Evolutionary conservation across 2,113 vertebrate species (phyloP).

Genomic region (Abramis brama): DNA sequence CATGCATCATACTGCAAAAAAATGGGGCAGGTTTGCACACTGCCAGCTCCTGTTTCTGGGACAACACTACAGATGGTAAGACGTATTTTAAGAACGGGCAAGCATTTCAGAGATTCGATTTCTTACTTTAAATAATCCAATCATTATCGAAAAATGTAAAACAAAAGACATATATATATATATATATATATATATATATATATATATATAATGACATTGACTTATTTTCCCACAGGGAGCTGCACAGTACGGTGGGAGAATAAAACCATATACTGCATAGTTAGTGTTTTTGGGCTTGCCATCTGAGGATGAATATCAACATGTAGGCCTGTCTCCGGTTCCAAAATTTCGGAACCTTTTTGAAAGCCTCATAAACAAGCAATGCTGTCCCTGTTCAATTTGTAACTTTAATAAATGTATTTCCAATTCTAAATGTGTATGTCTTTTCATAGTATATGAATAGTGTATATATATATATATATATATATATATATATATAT

Average conservation of each 20-base stretch:
- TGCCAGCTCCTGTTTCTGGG: conserved; percentile 95
- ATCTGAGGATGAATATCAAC: conserved; percentile 70
- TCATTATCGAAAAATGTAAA: not conserved
- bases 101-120: not conserved
- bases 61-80: conserved; percentile 91
- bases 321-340: not conserved
- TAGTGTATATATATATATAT: too few species aligned
- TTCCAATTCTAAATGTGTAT: not conserved
- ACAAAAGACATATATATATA: too few species aligned
- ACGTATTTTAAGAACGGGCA: not conserved
- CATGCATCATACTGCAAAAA: conserved; percentile 95
- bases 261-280: conserved; percentile 92
- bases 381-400: not conserved
- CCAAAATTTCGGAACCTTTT: not conserved
- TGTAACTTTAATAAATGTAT: not conserved
- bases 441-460: not conserved
- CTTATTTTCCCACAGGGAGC: conserved; percentile 76
- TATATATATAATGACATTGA: not conserved
- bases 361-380: not conserved
- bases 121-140: not conserved
- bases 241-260: conserved; percentile 94
- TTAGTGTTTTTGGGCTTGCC: conserved; percentile 88
- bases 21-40: conserved; percentile 93
- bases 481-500: too few species aligned
- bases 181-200: not conserved